phyloP scores from a whole-genome alignment of 2,113 vertebrate genomes.

The Lethenteron reissneri region DNA sequence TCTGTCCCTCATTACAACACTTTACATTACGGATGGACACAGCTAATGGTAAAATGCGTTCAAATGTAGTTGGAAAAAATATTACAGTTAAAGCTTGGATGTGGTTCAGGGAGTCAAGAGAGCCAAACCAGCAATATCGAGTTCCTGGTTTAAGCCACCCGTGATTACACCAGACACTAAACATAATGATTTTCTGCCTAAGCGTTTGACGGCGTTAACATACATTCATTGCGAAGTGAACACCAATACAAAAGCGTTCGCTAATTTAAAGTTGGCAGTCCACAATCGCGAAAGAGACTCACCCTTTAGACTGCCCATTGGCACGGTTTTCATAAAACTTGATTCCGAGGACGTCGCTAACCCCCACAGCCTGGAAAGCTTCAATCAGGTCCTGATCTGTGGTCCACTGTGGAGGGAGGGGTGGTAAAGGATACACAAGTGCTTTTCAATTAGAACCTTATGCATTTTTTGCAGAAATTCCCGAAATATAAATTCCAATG shows the following conservation, averaged over 20 bases:
- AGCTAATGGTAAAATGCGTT: too few species aligned
- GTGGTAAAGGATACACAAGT: background rate
- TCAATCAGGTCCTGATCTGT: slow-evolving; percentile 57
- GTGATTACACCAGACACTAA: background rate
- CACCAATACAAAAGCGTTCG: background rate
- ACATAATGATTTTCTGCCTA: background rate
- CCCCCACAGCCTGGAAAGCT: slow-evolving; percentile 43
- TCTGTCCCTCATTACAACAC: too few species aligned
- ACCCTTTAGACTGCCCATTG: slow-evolving; percentile 93
- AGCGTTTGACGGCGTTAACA: background rate
- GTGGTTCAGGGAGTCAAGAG: background rate
- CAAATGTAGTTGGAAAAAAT: too few species aligned
- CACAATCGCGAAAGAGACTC: slow-evolving; percentile 16
- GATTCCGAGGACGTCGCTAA: slow-evolving; percentile 54
- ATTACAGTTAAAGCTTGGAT: too few species aligned
- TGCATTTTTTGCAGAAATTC: too few species aligned
- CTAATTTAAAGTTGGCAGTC: background rate
- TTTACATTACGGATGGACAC: too few species aligned
- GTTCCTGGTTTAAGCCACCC: background rate
- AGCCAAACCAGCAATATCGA: background rate
- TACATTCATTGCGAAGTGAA: background rate
- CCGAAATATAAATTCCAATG: too few species aligned
- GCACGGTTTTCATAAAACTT: slow-evolving; percentile 70
- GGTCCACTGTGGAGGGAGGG: slow-evolving; percentile 44
- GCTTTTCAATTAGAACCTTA: too few species aligned